phyloP scores from a whole-genome alignment of 2,797 vertebrate genomes.

The Fistularia tabacaria region DNA sequence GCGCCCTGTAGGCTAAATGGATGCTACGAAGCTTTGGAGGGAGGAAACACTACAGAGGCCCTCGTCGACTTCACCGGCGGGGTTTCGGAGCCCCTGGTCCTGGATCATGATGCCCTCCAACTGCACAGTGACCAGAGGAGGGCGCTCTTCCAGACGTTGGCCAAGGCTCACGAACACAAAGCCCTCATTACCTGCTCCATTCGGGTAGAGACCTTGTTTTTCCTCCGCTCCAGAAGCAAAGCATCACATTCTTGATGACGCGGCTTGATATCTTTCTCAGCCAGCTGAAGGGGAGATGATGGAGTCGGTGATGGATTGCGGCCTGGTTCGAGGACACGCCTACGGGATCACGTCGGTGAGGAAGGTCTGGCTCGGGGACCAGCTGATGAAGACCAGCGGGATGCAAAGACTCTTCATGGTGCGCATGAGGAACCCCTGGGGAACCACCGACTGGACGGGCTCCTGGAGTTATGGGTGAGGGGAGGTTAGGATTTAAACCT shows the following conservation, averaged over 20 bases:
- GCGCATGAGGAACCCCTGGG: constrained; percentile 83
- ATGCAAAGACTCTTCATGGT: constrained; percentile 69
- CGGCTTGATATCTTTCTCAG: constrained; percentile 43
- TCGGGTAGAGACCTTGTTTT: constrained; percentile 54
- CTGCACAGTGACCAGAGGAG: constrained; percentile 64
- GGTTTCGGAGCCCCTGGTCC: constrained; percentile 76
- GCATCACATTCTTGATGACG: neutral
- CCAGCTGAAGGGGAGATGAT: constrained; percentile 74
- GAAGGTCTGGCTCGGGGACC: constrained; percentile 63
- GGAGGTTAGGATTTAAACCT: neutral
- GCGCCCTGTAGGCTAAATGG: constrained; percentile 74
- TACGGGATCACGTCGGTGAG: constrained; percentile 78
- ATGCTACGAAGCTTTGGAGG: constrained; percentile 83
- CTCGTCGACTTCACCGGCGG: constrained; percentile 84
- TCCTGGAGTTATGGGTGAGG: constrained; percentile 81
- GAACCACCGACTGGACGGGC: constrained; percentile 80
- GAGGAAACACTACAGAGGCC: constrained; percentile 82
- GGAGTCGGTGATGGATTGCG: constrained; percentile 77
- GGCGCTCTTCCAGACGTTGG: constrained; percentile 72
- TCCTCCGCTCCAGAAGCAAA: neutral
- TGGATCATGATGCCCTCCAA: constrained; percentile 54
- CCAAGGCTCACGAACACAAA: constrained; percentile 65
- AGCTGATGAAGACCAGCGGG: constrained; percentile 30
- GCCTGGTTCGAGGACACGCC: constrained; percentile 80
- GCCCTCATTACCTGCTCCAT: constrained; percentile 83